phyloP scores from a whole-genome alignment of 2,797 vertebrate species.

The Choloepus didactylus region DNA sequence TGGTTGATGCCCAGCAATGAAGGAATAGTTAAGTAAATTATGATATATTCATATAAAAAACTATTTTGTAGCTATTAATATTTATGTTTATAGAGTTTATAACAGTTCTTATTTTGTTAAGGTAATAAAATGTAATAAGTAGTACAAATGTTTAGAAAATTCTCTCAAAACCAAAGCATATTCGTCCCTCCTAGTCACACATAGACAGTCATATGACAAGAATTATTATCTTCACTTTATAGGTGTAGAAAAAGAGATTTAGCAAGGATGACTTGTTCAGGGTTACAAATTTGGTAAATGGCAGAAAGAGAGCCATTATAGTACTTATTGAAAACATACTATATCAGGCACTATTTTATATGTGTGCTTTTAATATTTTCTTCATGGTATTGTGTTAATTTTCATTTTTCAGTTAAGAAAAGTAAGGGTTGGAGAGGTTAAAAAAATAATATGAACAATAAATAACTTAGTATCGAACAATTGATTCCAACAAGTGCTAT shows the following conservation, averaged over 20 bases:
- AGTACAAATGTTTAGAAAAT: conserved; percentile 36
- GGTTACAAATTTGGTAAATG: conserved; percentile 31
- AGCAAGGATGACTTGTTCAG: conserved; percentile 14
- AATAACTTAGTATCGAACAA: conserved; percentile 14
- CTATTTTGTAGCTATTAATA: conserved; percentile 7
- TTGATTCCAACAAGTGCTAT: not conserved
- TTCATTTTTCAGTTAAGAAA: conserved; percentile 45
- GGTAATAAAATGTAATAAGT: not conserved
- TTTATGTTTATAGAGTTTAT: conserved; percentile 45
- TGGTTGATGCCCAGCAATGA: not conserved
- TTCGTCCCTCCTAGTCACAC: not conserved
- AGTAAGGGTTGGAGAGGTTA: not conserved
- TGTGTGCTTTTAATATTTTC: not conserved
- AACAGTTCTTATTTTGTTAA: conserved; percentile 19
- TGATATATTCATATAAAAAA: conserved; percentile 49
- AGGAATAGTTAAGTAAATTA: conserved; percentile 40
- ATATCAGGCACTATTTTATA: not conserved
- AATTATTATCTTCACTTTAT: conserved; percentile 8
- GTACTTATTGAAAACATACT: not conserved
- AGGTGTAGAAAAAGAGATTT: conserved; percentile 51
- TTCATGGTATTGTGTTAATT: not conserved
- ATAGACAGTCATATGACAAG: conserved; percentile 8
- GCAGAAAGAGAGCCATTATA: not conserved
- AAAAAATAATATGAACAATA: conserved; percentile 29
- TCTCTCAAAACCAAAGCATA: not conserved